Evolutionary conservation across 2,113 vertebrate species (phyloP), one percentile per base, ranked within the genome.

Genomic region (Azemiops feae): DNA sequence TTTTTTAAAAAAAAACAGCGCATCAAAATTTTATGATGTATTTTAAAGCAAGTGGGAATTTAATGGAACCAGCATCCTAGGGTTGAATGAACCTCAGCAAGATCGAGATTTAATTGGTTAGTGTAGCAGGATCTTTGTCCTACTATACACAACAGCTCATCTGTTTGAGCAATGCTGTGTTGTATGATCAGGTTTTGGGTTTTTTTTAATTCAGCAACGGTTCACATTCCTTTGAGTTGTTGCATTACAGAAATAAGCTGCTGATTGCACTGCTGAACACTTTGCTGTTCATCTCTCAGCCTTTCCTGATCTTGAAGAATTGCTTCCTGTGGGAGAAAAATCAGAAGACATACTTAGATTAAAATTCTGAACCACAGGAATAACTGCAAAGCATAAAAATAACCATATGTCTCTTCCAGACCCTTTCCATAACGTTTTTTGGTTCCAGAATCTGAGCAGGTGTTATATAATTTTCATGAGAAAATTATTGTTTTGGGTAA

Each of bases 141-240:
- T 93, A 43, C 30, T 43, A 30, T 34, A 0, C 47, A 27, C 55
- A 89, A 93, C 69, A 91, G 12, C 20, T 94, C 0, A 0, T 92
- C 85, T 93, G 89, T 94, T 95, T 58, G 20, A 91, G 89, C 87
- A 57, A 43, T 0, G 1, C 69, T 0, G 0, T 47, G 50, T 92
- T 90, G 87, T 90, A 92, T 95, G 94, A 94, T 88, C 53, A 93
- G 91, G 90, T 91, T 96, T 50, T 9, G 5, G 1, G 1, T 50
- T 50, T 47, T 50, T 50, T 50, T 50, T 97, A 85, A 60, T 92
- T 96, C 86, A 0, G 91, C 88, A 94, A 69, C 10, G 39, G 23
- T 27, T 98, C 95, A 98, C 98, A 98, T 98, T 96, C 98, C 98
- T 97, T 98, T 98, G 95, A 98, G 98, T 97, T 98, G 98, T 94